Evolutionary conservation across 1,140 invertebrate species (phyloP).

Genomic region (Aphelinus certus): DNA sequence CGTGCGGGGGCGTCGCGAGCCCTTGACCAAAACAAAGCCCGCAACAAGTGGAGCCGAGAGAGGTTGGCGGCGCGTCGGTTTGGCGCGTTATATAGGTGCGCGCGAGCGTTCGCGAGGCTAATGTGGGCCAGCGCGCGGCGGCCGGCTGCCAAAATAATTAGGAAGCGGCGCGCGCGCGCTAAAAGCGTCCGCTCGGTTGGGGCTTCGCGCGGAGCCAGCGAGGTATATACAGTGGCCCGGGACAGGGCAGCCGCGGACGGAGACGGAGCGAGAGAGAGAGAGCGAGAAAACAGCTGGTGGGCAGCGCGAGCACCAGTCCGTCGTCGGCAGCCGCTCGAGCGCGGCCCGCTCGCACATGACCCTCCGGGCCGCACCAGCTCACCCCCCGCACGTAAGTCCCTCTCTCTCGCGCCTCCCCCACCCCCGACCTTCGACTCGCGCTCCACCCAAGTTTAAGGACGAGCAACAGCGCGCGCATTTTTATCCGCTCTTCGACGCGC

Average conservation of each 20-base stretch:
- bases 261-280: no score
- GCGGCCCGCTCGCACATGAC: not conserved
- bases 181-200: slow-evolving; percentile 74
- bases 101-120: not conserved
- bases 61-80: no score
- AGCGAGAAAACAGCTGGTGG: no score
- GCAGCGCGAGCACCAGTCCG: not conserved
- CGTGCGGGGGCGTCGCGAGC: no score
- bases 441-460: slow-evolving; percentile 24
- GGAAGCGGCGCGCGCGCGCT: slow-evolving; percentile 73
- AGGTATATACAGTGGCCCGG: slow-evolving; percentile 48
- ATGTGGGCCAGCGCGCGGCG: not conserved
- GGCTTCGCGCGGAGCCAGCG: slow-evolving; percentile 46
- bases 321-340: slow-evolving; percentile 1
- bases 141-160: slow-evolving; percentile 78
- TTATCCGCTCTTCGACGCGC: not conserved
- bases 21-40: no score
- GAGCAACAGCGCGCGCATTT: not conserved
- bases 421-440: not conserved
- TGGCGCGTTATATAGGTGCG: not conserved
- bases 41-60: no score
- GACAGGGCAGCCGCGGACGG: slow-evolving; percentile 21
- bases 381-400: slow-evolving; percentile 8
- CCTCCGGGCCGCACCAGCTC: no score
- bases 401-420: not conserved